phyloP scores from a whole-genome alignment of 2,888 invertebrate species.

The Amblyteles armatorius region DNA sequence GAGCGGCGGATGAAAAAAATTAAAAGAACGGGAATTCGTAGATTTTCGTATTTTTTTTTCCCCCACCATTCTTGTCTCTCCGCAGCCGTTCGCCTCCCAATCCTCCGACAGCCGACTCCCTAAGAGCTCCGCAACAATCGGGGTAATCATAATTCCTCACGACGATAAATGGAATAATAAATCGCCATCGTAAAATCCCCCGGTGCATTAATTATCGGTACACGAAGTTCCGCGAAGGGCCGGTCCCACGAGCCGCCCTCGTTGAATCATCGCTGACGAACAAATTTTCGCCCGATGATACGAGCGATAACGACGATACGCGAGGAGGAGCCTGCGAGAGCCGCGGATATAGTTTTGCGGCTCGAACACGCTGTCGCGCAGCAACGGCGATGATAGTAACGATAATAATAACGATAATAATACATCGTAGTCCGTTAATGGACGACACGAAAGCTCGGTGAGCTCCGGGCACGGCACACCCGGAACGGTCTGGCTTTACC shows the following conservation, averaged over 20 bases:
- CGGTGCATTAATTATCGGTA: constrained; percentile 9
- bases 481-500: constrained; percentile 28
- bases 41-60: constrained; percentile 14
- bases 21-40: constrained; percentile 1
- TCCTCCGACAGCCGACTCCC: background rate
- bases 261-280: constrained; percentile 14
- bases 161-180: constrained; percentile 7
- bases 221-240: constrained; percentile 3
- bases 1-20: constrained; percentile 9
- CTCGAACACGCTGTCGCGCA: constrained; percentile 2
- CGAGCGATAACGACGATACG: constrained; percentile 19
- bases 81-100: background rate
- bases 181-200: background rate
- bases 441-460: constrained; percentile 28
- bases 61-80: background rate
- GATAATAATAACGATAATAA: constrained; percentile 50
- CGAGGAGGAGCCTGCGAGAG: background rate
- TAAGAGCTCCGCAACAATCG: background rate
- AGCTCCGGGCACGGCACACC: constrained; percentile 7
- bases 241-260: background rate
- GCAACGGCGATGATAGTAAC: constrained; percentile 38
- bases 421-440: constrained; percentile 9
- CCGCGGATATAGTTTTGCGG: constrained; percentile 19
- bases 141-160: background rate
- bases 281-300: constrained; percentile 21